Base-by-base conservation (phyloP, 30 jellyfish, hydroid and myxozoan genomes). In the Chrysaora quinquecirrha region DNA sequence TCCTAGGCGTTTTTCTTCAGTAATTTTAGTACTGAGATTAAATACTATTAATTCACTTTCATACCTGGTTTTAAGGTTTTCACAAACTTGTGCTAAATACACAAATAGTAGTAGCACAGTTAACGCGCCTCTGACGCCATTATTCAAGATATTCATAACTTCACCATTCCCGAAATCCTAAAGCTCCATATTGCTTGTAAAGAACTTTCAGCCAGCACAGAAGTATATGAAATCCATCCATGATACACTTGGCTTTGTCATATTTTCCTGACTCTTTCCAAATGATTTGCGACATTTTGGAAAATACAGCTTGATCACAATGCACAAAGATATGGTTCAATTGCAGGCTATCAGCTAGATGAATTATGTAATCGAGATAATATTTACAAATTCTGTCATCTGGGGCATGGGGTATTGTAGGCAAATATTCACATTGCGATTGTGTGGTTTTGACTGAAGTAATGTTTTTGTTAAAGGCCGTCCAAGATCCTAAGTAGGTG, bases 301-400 rank as follows among this genome's bases (percentile, higher is more conserved):
- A 64, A 32, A 64, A 64, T 27, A 64, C 76, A 64, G 76, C 76
- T 64, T 29, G 48, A 27, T 32, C 56, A 23, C 76, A 64, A 32
- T 64, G 76, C 76, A 64, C 52, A 64, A 64, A 64, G 52, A 64
- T 64, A 64, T 64, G 76, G 48, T 64, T 11, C 76, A 64, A 64
- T 27, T 27, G 52, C 48, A 29, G 52, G 52, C 76, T 64, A 32
- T 64, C 52, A 27, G 76, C 76, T 64, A 64, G 20, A 52, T 64
- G 21, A 64, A 64, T 10, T 29, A 64, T 64, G 76, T 64, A 64
- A 64, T 64, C 48, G 52, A 64, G 76, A 32, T 32, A 64, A 64
- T 64, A 64, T 32, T 64, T 64, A 32, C 76, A 64, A 27, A 64
- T 64, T 29, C 52, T 64, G 52, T 27, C 52, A 64, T 64, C 76